These are phyloP conservation scores for Stenodema calcarata DNA, from an alignment of 2,888 invertebrate genomes.

Conservation along the genomic window DNA sequence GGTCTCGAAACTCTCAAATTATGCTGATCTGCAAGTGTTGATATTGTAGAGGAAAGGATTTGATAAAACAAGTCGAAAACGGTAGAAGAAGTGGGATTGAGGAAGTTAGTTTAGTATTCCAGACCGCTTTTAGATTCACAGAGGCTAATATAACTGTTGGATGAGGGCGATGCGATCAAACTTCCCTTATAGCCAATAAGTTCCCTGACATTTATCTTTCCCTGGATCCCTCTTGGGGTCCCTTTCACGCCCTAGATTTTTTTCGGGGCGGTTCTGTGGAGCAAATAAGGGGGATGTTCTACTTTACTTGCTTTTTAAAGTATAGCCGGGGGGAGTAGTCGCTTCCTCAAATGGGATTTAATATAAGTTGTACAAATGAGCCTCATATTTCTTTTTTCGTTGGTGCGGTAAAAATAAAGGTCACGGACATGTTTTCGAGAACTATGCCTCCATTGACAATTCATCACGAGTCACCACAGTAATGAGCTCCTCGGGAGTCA, in stretches of 20 bases:
- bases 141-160: slow-evolving; percentile 39
- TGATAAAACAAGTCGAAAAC: not conserved
- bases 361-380: slow-evolving; percentile 28
- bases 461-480: too few relatives aligned
- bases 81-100: slow-evolving; percentile 5
- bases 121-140: not conserved
- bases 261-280: not conserved
- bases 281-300: not conserved
- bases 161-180: slow-evolving; percentile 44
- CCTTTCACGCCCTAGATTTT: not conserved
- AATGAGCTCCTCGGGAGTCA: too few relatives aligned
- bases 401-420: not conserved
- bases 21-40: slow-evolving; percentile 15
- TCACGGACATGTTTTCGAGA: too few relatives aligned
- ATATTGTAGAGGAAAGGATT: not conserved
- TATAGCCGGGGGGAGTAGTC: slow-evolving; percentile 4
- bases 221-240: not conserved
- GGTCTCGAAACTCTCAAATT: not conserved
- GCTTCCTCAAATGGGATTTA: not conserved
- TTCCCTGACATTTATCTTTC: slow-evolving; percentile 38
- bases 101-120: slow-evolving; percentile 35
- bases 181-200: slow-evolving; percentile 46
- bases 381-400: not conserved
- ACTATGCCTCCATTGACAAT: too few relatives aligned
- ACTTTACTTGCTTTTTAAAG: too few relatives aligned